phyloP scores from a whole-genome alignment of 2,797 vertebrate species.

The Glossophaga mutica region DNA sequence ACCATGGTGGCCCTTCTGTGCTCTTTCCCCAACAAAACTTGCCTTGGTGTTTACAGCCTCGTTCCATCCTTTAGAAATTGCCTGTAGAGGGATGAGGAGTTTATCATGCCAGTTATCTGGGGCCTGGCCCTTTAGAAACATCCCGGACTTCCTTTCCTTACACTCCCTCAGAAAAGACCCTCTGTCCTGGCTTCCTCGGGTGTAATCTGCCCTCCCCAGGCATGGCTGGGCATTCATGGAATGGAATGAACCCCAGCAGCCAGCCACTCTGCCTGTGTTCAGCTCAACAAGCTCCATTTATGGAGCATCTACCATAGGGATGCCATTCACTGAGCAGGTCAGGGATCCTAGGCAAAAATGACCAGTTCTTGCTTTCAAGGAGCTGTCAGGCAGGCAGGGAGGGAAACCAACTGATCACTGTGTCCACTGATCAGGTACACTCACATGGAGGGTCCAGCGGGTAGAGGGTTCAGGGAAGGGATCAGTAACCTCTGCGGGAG shows the following conservation, averaged over 20 bases:
- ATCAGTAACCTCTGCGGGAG: background rate
- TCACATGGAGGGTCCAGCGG: rapidly evolving
- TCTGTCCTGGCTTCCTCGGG: background rate
- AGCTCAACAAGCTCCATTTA: background rate
- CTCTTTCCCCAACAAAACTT: background rate
- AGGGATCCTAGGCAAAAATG: background rate
- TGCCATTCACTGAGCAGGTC: background rate
- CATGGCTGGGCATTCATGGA: background rate
- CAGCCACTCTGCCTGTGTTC: background rate
- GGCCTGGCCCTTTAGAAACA: background rate
- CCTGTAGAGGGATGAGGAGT: background rate
- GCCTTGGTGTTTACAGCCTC: background rate
- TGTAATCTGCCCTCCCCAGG: background rate
- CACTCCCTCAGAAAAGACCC: background rate
- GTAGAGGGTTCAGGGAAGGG: background rate
- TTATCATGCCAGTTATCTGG: background rate
- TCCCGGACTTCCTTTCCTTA: background rate
- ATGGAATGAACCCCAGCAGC: background rate
- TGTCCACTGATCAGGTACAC: background rate
- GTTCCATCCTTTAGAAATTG: background rate
- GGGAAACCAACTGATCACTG: background rate
- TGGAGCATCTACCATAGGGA: background rate
- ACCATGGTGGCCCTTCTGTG: background rate
- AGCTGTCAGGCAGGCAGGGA: background rate
- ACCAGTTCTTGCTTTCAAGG: background rate